Evolutionary conservation across 37 sponge, comb jelly and placozoan species (phyloP).

Genomic region (Corticium candelabrum): DNA sequence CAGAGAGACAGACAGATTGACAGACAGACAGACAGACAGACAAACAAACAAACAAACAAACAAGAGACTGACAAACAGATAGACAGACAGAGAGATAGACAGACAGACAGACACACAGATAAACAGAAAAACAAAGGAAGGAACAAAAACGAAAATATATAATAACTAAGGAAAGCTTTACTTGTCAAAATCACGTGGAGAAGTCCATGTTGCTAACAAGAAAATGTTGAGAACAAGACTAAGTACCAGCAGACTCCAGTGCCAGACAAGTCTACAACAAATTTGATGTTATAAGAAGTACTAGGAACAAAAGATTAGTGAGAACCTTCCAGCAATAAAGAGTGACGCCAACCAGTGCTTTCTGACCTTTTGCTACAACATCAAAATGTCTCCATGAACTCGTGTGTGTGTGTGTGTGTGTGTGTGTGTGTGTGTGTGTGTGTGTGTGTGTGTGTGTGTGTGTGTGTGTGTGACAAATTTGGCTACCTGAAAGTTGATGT

Average conservation of each 20-base stretch:
- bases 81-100: no score
- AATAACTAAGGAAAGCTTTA: not conserved
- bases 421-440: not conserved
- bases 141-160: not conserved
- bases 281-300: not conserved
- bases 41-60: no score
- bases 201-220: conserved; percentile 21
- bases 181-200: conserved; percentile 7
- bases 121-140: no score
- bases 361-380: not conserved
- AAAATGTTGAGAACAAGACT: conserved; percentile 34
- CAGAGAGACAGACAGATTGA: no score
- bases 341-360: not conserved
- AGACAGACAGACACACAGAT: no score
- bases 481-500: conserved; percentile 3
- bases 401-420: no score
- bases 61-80: no score
- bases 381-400: no score
- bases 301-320: not conserved
- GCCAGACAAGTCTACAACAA: not conserved
- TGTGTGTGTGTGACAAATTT: not conserved
- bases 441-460: not conserved
- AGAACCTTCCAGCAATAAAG: not conserved
- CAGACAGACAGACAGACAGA: no score
- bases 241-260: conserved; percentile 10